Conservation (phyloP, 1,140 invertebrate species). For the Pseudomyrmex dendroicus region DNA sequence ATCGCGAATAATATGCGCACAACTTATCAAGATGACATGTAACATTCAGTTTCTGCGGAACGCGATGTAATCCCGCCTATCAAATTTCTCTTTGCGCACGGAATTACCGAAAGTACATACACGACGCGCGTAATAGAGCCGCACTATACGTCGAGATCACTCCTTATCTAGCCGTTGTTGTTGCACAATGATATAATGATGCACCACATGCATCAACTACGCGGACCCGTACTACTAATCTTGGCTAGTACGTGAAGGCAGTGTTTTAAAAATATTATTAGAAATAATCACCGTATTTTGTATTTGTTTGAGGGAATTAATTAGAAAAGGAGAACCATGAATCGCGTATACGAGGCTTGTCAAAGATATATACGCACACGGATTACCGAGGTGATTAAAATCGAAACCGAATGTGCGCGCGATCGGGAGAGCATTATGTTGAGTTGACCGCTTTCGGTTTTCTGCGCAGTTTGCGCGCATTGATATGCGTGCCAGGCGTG, state of each 20-base stretch:
- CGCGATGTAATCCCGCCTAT: conserved; percentile 34
- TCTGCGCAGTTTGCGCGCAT: conserved; percentile 33
- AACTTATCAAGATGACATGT: conserved; percentile 29
- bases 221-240: conserved; percentile 25
- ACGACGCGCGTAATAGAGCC: conserved; percentile 37
- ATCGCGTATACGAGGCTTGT: too few relatives aligned
- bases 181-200: conserved; percentile 54
- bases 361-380: not conserved
- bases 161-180: conserved; percentile 39
- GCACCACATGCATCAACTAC: conserved; percentile 35
- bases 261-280: conserved; percentile 34
- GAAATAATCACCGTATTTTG: conserved; percentile 9
- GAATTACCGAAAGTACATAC: conserved; percentile 45
- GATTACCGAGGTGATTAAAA: conserved; percentile 30
- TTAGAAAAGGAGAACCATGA: not conserved
- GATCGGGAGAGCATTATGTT: conserved; percentile 1
- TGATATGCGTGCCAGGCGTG: not conserved
- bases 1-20: not conserved
- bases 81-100: conserved; percentile 41
- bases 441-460: conserved; percentile 44
- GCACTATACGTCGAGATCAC: conserved; percentile 35
- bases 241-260: conserved; percentile 22
- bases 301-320: conserved; percentile 19
- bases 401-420: not conserved
- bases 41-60: not conserved